These are phyloP conservation scores for Liasis olivaceus DNA, from an alignment of 2,797 vertebrate species.

Conservation along the genomic window DNA sequence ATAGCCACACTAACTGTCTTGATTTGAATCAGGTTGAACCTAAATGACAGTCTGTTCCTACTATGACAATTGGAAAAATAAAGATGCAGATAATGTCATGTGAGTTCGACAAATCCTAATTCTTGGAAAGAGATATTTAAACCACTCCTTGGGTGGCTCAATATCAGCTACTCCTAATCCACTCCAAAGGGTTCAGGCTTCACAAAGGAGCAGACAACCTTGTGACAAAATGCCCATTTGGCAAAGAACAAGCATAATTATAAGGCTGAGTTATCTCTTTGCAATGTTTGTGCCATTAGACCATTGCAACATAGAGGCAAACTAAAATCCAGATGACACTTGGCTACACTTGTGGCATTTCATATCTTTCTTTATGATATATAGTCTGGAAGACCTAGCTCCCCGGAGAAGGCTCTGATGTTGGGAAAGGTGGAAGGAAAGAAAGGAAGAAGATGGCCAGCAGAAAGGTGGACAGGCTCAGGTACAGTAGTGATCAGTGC, in stretches of 20 bases:
- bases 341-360: background rate
- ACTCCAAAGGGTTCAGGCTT: background rate
- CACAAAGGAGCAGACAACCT: background rate
- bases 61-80: background rate
- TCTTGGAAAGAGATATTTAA: background rate
- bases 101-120: background rate
- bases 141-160: background rate
- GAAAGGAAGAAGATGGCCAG: background rate
- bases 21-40: background rate
- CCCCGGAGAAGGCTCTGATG: background rate
- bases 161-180: background rate
- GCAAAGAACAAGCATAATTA: background rate
- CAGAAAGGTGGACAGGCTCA: background rate
- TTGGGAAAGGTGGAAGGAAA: background rate
- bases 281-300: background rate
- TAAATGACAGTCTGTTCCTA: background rate
- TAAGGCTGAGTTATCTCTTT: background rate
- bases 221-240: conserved; percentile 7
- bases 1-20: background rate
- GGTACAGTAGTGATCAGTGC: background rate
- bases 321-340: background rate
- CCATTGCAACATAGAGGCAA: background rate
- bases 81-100: background rate
- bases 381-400: background rate
- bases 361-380: background rate